These are phyloP conservation scores for Temnothorax nylanderi DNA, from an alignment of 1,140 invertebrate species.

Conservation along the genomic window DNA sequence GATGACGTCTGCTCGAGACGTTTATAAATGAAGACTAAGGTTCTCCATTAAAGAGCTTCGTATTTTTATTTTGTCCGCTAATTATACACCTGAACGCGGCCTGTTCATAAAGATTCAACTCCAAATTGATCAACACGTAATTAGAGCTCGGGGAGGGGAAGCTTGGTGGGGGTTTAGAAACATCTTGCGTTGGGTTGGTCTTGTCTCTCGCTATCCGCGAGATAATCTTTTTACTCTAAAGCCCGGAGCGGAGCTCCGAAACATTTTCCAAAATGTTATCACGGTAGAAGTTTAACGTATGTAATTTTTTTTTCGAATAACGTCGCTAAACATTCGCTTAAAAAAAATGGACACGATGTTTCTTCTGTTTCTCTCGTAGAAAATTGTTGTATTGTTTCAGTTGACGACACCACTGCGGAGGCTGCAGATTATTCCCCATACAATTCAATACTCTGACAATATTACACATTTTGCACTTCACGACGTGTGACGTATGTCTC, in stretches of 20 bases:
- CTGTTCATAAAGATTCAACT: constrained; percentile 17
- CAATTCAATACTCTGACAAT: constrained; percentile 43
- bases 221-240: neutral
- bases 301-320: constrained; percentile 4
- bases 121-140: constrained; percentile 15
- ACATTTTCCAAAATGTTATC: neutral
- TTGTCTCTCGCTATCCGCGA: neutral
- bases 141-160: neutral
- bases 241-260: neutral
- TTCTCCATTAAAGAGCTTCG: neutral
- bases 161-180: neutral
- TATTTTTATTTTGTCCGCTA: neutral
- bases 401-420: constrained; percentile 24
- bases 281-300: neutral
- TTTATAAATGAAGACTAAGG: neutral
- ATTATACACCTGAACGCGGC: neutral
- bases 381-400: constrained; percentile 50
- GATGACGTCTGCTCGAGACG: neutral
- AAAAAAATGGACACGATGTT: neutral
- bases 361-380: constrained; percentile 18
- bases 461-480: constrained; percentile 43
- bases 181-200: neutral
- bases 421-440: constrained; percentile 29
- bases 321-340: neutral
- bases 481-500: constrained; percentile 33